Evolutionary conservation across 2,113 vertebrate species (phyloP).

Genomic region (Crotalus tigris): DNA sequence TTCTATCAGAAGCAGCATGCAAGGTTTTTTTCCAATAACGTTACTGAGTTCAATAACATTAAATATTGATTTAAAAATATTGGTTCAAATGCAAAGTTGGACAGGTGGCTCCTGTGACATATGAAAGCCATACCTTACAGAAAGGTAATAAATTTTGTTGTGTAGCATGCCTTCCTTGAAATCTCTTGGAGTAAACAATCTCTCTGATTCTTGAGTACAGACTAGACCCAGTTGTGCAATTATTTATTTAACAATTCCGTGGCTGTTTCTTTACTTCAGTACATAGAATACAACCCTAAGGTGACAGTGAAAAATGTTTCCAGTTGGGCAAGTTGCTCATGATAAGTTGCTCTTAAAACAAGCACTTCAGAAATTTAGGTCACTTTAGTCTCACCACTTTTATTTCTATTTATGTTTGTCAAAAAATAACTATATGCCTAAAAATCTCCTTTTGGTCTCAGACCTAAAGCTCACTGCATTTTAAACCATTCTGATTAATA

Average conservation of each 20-base stretch:
- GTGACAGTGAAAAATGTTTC: constrained; percentile 49
- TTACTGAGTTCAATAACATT: neutral
- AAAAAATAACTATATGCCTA: constrained; percentile 26
- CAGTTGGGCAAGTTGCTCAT: constrained; percentile 53
- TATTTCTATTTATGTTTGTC: neutral
- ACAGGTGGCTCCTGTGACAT: constrained; percentile 1
- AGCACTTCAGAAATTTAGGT: constrained; percentile 30
- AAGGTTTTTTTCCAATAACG: neutral
- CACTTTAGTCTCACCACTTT: constrained; percentile 38
- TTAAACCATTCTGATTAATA: constrained; percentile 37
- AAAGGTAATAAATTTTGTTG: constrained; percentile 22
- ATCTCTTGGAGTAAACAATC: constrained; percentile 9
- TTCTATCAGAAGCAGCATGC: neutral
- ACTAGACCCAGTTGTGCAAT: constrained; percentile 12
- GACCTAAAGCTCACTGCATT: constrained; percentile 27
- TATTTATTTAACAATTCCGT: neutral
- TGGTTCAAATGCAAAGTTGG: neutral
- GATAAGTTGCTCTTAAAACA: constrained; percentile 63
- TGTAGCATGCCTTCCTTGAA: constrained; percentile 34
- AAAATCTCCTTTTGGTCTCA: neutral
- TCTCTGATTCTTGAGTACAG: neutral
- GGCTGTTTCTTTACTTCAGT: constrained; percentile 33
- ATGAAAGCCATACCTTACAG: constrained; percentile 19
- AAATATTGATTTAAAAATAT: neutral
- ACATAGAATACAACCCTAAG: constrained; percentile 42